Evolutionary conservation across 2,113 vertebrate species (phyloP), one percentile per base, ranked within the genome.

Genomic region (Bucco capensis): DNA sequence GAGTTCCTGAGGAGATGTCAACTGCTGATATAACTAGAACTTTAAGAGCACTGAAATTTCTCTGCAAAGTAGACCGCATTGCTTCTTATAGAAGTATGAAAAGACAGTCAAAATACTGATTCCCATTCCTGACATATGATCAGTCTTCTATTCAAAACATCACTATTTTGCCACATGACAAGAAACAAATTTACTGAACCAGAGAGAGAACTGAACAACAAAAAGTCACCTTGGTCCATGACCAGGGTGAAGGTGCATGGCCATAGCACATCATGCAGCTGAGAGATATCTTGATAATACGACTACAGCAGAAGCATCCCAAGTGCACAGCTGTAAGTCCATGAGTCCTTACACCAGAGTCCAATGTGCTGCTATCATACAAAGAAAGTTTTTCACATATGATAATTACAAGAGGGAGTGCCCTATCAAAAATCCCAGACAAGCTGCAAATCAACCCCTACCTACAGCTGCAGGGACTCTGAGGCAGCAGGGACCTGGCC

Each of bases 221-320:
- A 87, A 67, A 57, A 3, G 22, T 61, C 9, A 1, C 15, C 23
- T 53, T 88, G 27, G 24, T 69, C 54, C 46, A 46, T 8, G 7
- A 60, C 17, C 18, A 49, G 46, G 33, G 17, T 40, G 67, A 78
- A 75, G 53, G 22, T 30, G 23, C 23, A 31, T 1, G 3, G 33
- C 58, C 35, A 37, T 5, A 92, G 27, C 14, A 10, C 12, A 15
- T 9, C 15, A 31, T 0, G 0, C 27, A 69, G 3, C 27, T 14
- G 51, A 64, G 33, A 70, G 13, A 73, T 25, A 49, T 46, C 33
- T 31, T 57, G 23, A 23, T 23, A 58, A 62, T 0, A 0, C 0
- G 1, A 25, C 82, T 40, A 61, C 19, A 79, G 28, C 9, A 53
- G 71, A 95, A 79, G 15, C 18, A 85, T 47, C 25, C 19, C 64